Conservation (phyloP, 2,113 vertebrate genomes). For the Oophaga pumilio region DNA sequence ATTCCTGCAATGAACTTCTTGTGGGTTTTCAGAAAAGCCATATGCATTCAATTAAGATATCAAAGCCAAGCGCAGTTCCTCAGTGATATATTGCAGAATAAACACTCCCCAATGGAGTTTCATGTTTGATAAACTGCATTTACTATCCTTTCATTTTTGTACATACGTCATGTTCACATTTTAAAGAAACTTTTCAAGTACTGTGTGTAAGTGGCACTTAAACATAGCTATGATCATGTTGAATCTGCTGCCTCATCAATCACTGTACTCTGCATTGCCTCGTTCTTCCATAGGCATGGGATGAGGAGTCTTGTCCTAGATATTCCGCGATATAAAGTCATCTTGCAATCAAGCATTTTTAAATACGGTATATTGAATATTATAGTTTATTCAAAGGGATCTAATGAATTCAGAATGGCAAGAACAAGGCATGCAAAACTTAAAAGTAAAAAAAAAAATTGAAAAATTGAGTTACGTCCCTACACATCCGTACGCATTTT, state of each 20-base stretch:
- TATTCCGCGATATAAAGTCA: conserved; percentile 21
- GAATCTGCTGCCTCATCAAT: conserved; percentile 30
- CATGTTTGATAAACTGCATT: conserved; percentile 17
- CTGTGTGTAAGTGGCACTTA: conserved; percentile 3
- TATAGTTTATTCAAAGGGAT: neutral
- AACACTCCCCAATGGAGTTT: neutral
- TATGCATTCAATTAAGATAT: conserved; percentile 1
- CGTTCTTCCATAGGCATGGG: conserved; percentile 13
- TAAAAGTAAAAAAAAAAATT: neutral
- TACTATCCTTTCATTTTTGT: neutral
- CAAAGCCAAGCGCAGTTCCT: neutral
- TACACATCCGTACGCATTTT: no score
- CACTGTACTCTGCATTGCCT: conserved; percentile 20
- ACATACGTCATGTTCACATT: conserved; percentile 2
- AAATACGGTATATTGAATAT: conserved; percentile 16
- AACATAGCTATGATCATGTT: conserved; percentile 30
- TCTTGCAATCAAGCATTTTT: neutral
- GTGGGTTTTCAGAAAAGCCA: neutral
- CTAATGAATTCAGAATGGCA: neutral
- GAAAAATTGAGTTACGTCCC: neutral
- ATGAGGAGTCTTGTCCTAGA: neutral
- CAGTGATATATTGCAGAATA: conserved; percentile 1
- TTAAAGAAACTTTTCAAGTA: conserved; percentile 16
- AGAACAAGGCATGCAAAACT: neutral
- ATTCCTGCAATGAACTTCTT: neutral